Conservation (phyloP, 2,888 invertebrate species). For the Noctua janthina region DNA sequence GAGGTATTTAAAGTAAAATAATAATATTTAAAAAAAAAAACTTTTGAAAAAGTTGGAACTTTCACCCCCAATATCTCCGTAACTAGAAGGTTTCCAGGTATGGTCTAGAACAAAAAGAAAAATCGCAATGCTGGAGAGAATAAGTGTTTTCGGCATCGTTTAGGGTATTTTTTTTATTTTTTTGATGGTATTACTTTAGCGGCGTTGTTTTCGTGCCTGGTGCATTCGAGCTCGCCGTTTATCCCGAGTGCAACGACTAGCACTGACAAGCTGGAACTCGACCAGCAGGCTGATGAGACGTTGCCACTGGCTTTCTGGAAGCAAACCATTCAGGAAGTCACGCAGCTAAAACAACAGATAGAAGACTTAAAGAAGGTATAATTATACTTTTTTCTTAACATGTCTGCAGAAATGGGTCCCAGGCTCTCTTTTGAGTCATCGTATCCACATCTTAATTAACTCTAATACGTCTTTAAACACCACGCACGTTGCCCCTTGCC, state of each 20-base stretch:
- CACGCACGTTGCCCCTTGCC: not conserved
- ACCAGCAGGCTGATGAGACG: not conserved
- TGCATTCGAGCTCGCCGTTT: constrained; percentile 55
- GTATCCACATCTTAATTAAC: not conserved
- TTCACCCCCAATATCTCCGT: too few relatives aligned
- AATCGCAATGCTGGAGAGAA: too few relatives aligned
- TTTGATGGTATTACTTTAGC: constrained; percentile 41
- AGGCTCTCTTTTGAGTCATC: not conserved
- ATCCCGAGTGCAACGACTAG: not conserved
- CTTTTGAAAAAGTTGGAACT: too few relatives aligned
- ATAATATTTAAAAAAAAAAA: too few relatives aligned
- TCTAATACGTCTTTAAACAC: not conserved
- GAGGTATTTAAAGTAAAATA: too few relatives aligned
- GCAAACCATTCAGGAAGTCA: constrained; percentile 77
- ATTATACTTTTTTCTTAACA: not conserved
- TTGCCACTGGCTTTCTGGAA: constrained; percentile 67
- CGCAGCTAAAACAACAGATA: constrained; percentile 76
- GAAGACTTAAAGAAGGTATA: constrained; percentile 81
- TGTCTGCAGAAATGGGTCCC: not conserved
- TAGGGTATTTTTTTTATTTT: not conserved
- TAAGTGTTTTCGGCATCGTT: too few relatives aligned
- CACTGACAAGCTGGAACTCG: not conserved
- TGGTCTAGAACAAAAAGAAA: too few relatives aligned
- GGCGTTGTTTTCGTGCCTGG: constrained; percentile 72
- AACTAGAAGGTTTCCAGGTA: too few relatives aligned